These are phyloP conservation scores for Parapsyche elsis DNA, from an alignment of 1,140 invertebrate species.

Conservation along the genomic window DNA sequence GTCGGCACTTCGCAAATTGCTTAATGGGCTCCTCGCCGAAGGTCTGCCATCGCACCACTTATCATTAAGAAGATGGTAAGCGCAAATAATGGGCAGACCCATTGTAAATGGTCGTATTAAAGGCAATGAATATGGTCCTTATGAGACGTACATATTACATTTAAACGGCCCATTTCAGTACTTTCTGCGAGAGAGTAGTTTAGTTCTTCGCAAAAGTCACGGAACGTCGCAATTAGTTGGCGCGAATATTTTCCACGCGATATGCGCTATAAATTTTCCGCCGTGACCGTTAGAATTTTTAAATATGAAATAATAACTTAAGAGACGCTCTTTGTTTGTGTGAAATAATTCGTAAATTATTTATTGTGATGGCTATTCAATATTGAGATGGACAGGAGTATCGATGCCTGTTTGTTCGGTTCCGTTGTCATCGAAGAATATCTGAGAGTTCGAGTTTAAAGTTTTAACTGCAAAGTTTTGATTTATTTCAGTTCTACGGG, in stretches of 20 bases:
- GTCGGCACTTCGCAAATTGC: conserved; percentile 24
- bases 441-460: conserved; percentile 52
- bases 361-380: no score
- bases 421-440: conserved; percentile 54
- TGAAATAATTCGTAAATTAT: no score
- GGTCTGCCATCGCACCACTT: conserved; percentile 47
- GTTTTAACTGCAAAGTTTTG: conserved; percentile 55
- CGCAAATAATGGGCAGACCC: conserved; percentile 49
- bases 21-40: conserved; percentile 32
- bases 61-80: conserved; percentile 51
- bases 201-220: conserved; percentile 18
- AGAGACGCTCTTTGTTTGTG: no score
- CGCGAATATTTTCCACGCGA: background rate
- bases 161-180: conserved; percentile 33
- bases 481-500: conserved; percentile 53
- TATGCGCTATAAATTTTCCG: background rate
- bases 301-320: no score
- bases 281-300: no score
- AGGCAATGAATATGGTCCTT: conserved; percentile 51
- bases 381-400: conserved; percentile 8
- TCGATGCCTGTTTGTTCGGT: conserved; percentile 26
- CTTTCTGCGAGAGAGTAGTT: conserved; percentile 15
- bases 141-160: conserved; percentile 51
- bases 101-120: conserved; percentile 53
- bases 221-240: conserved; percentile 4